These are phyloP conservation scores for Micrasema longulum DNA, from an alignment of 1,140 invertebrate genomes.

Conservation along the genomic window DNA sequence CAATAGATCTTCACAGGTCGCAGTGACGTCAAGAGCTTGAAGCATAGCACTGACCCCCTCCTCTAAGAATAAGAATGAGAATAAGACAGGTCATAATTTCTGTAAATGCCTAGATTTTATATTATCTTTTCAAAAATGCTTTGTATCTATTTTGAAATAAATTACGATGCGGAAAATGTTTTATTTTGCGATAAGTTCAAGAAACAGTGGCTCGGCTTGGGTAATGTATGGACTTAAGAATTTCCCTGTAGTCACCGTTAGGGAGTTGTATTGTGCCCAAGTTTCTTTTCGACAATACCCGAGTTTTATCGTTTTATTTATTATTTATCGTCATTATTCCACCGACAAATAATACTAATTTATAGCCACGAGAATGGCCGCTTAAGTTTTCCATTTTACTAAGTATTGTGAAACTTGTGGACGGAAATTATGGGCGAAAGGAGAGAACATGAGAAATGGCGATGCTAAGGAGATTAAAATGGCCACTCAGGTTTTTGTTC, in stretches of 20 bases:
- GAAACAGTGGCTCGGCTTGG: not conserved
- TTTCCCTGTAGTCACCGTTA: constrained; percentile 23
- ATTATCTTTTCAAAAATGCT: no score
- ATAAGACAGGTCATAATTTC: no score
- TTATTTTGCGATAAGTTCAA: no score
- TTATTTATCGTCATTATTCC: constrained; percentile 41
- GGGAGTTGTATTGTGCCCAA: constrained; percentile 34
- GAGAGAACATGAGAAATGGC: not conserved
- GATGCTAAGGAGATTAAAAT: not conserved
- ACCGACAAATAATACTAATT: constrained; percentile 38
- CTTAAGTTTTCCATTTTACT: constrained; percentile 2
- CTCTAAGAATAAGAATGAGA: no score
- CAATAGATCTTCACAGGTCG: no score
- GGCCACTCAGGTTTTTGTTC: no score
- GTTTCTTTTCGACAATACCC: constrained; percentile 38
- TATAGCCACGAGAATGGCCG: constrained; percentile 19
- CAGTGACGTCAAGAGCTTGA: no score
- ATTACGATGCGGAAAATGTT: no score
- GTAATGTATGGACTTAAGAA: constrained; percentile 40
- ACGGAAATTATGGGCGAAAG: not conserved
- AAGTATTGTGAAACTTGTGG: not conserved
- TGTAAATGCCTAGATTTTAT: no score
- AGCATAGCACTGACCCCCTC: no score
- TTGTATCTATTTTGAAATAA: no score
- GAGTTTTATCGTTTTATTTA: constrained; percentile 42